phyloP scores from a whole-genome alignment of 2,113 vertebrate genomes.

The Rhombomys opimus region DNA sequence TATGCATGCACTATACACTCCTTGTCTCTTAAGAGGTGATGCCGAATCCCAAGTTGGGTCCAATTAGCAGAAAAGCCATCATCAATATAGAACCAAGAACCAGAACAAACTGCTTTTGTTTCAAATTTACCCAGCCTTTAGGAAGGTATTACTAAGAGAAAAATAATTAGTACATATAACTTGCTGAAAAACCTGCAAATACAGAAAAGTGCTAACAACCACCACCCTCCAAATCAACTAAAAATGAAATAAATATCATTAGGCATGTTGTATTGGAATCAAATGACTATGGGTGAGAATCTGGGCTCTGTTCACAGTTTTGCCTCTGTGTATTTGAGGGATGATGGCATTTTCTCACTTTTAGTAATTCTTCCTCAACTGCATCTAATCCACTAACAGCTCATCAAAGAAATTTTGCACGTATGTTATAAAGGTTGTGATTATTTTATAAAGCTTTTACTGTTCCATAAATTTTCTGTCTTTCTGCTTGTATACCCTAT shows the following conservation, averaged over 20 bases:
- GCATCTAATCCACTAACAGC: background rate
- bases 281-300: background rate
- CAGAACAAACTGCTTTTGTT: background rate
- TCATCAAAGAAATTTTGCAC: background rate
- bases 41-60: background rate
- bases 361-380: background rate
- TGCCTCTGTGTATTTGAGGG: background rate
- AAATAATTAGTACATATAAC: background rate
- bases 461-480: background rate
- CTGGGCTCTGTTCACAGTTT: background rate
- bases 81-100: background rate
- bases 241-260: background rate
- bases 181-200: conserved; percentile 8
- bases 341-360: background rate
- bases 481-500: background rate
- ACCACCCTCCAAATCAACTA: background rate
- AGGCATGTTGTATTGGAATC: background rate
- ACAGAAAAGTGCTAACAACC: background rate
- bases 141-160: background rate
- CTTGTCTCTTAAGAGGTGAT: background rate
- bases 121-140: background rate
- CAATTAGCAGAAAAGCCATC: background rate
- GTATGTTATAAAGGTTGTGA: background rate
- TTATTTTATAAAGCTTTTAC: background rate
- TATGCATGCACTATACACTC: background rate